Conservation (phyloP, 2,888 invertebrate genomes). For the Drosophila maculinotata region DNA sequence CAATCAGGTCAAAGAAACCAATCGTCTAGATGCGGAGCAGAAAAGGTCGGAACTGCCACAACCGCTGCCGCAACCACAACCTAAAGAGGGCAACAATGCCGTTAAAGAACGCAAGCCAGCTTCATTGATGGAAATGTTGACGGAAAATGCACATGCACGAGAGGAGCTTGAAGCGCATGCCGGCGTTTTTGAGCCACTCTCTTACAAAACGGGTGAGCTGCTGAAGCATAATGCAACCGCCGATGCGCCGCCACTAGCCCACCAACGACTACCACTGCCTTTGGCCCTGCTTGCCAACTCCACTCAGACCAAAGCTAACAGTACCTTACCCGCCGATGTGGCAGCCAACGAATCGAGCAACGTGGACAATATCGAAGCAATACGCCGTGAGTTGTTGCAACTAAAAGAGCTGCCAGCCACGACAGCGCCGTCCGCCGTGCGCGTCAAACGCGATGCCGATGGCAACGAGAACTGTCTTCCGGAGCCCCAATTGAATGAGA, state of each 20-base stretch:
- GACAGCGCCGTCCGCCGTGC: slow-evolving; percentile 27
- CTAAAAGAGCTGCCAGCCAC: slow-evolving; percentile 38
- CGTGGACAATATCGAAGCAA: slow-evolving; percentile 76
- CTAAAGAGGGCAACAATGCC: slow-evolving; percentile 8
- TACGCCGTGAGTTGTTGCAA: slow-evolving; percentile 82
- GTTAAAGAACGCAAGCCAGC: slow-evolving; percentile 48
- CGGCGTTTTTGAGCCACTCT: slow-evolving; percentile 81
- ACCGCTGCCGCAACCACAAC: slow-evolving; percentile 12
- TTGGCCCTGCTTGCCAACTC: slow-evolving; percentile 80
- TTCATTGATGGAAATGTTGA: slow-evolving; percentile 74
- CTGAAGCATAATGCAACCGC: slow-evolving; percentile 37
- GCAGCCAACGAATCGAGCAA: slow-evolving; percentile 27
- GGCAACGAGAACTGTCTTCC: slow-evolving; percentile 72
- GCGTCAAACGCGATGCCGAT: slow-evolving; percentile 68
- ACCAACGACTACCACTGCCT: slow-evolving; percentile 79
- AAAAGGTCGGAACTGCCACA: slow-evolving; percentile 14
- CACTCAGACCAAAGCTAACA: slow-evolving; percentile 58
- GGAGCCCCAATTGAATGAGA: slow-evolving; percentile 63
- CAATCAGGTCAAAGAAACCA: slow-evolving; percentile 84
- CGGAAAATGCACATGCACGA: slow-evolving; percentile 65
- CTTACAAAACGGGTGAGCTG: slow-evolving; percentile 81
- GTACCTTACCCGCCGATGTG: slow-evolving; percentile 19
- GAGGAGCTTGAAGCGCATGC: slow-evolving; percentile 70
- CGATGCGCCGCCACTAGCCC: slow-evolving; percentile 43
- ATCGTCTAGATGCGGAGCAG: slow-evolving; percentile 53